These are phyloP conservation scores for Eumeta japonica DNA, from an alignment of 1,140 invertebrate species.

Conservation along the genomic window DNA sequence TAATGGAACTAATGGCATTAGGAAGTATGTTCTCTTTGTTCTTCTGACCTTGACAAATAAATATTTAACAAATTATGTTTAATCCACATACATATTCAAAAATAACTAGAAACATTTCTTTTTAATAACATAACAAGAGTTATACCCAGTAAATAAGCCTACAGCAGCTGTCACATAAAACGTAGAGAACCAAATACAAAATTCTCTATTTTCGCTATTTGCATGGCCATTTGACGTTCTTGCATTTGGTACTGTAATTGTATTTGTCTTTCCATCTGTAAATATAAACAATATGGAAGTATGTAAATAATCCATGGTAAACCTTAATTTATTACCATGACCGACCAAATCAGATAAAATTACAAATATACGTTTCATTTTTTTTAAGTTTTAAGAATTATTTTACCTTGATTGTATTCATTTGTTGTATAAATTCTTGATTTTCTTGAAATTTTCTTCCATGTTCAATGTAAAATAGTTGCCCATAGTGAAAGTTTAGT, in stretches of 20 bases:
- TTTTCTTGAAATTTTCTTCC: slow-evolving; percentile 64
- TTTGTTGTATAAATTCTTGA: slow-evolving; percentile 69
- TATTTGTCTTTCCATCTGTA: slow-evolving; percentile 70
- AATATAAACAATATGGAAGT: not conserved
- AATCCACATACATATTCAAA: slow-evolving; percentile 22
- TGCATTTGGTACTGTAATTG: slow-evolving; percentile 79
- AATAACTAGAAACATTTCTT: slow-evolving; percentile 2
- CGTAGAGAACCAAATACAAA: slow-evolving; percentile 69
- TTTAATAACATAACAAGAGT: slow-evolving; percentile 8
- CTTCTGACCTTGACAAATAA: slow-evolving; percentile 56
- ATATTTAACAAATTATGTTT: slow-evolving; percentile 9
- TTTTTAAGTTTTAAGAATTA: not conserved
- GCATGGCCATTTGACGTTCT: slow-evolving; percentile 69
- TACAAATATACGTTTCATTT: too few relatives aligned
- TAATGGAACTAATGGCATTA: slow-evolving; percentile 67
- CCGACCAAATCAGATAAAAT: too few relatives aligned
- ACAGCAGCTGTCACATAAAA: slow-evolving; percentile 65
- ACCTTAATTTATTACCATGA: too few relatives aligned
- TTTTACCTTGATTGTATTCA: slow-evolving; percentile 64
- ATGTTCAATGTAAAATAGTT: slow-evolving; percentile 38
- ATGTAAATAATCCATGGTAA: not conserved
- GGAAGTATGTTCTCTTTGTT: slow-evolving; percentile 59
- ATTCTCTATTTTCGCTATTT: slow-evolving; percentile 70
- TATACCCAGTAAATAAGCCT: slow-evolving; percentile 63
- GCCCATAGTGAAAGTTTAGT: slow-evolving; percentile 26